Conservation (phyloP, 2,888 invertebrate genomes). For the Limnephilus auricula region DNA sequence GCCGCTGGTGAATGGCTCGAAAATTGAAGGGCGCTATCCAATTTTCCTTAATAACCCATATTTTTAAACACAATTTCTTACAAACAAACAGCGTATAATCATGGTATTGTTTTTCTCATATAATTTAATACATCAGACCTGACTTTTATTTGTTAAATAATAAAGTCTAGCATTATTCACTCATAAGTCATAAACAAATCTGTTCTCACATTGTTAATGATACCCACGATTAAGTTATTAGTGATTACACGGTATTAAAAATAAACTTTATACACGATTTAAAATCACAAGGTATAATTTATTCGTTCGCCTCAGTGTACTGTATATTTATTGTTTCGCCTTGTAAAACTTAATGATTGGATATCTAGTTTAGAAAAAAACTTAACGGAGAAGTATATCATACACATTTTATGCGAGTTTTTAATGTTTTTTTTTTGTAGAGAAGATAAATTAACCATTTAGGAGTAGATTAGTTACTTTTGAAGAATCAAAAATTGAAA, state of each 20-base stretch:
- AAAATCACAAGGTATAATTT: slow-evolving; percentile 2
- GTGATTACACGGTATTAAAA: not conserved
- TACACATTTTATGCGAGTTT: not conserved
- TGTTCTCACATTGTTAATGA: slow-evolving; percentile 2
- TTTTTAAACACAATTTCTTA: not conserved
- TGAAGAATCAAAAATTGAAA: not conserved
- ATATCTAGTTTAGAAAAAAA: not conserved
- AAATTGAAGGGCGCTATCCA: no score
- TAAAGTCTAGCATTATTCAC: not conserved
- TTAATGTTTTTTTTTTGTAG: not conserved
- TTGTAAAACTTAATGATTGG: not conserved
- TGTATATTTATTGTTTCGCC: not conserved
- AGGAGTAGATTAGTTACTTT: no score
- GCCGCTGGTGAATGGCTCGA: no score
- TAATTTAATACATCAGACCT: not conserved
- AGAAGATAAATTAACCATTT: not conserved
- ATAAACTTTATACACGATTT: not conserved
- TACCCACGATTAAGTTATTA: not conserved
- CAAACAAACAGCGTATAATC: not conserved
- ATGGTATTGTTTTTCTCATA: not conserved
- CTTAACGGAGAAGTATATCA: not conserved
- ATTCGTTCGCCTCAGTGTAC: not conserved
- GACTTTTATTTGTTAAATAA: not conserved
- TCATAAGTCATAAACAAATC: slow-evolving; percentile 2
- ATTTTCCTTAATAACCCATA: not conserved